Conservation (phyloP, 2,888 invertebrate genomes). For the Melieria picta region DNA sequence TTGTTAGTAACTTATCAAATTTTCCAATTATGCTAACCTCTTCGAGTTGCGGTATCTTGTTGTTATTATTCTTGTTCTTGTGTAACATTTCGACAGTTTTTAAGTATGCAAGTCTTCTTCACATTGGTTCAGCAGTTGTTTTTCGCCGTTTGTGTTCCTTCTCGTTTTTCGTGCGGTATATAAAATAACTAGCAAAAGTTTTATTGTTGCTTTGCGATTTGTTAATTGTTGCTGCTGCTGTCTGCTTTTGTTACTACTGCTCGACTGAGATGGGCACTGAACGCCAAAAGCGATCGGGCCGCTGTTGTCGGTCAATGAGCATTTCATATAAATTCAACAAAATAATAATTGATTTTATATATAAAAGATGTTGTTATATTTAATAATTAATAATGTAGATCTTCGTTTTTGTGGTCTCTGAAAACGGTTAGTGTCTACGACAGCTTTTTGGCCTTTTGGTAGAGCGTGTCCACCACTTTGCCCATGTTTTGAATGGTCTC, state of each 20-base stretch:
- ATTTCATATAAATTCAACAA: conserved; percentile 27
- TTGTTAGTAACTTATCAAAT: conserved; percentile 19
- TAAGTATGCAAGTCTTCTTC: too few relatives aligned
- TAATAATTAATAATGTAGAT: conserved; percentile 15
- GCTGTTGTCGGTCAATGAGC: not conserved
- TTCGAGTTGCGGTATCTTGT: not conserved
- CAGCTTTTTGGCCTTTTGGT: conserved; percentile 98
- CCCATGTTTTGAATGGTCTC: conserved; percentile 99
- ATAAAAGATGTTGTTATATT: conserved; percentile 8
- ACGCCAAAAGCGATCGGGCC: too few relatives aligned
- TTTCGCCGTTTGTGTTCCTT: not conserved
- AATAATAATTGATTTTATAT: conserved; percentile 18
- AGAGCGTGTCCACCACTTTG: conserved; percentile 98
- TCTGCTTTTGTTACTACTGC: not conserved
- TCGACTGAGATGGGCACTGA: too few relatives aligned
- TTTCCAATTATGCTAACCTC: conserved; percentile 8
- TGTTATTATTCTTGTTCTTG: conserved; percentile 14
- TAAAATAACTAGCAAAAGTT: conserved; percentile 20
- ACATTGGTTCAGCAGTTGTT: conserved; percentile 13
- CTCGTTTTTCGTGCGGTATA: not conserved
- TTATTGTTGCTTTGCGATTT: conserved; percentile 12
- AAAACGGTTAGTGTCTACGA: conserved; percentile 71
- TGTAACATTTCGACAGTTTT: conserved; percentile 1
- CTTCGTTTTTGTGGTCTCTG: conserved; percentile 1
- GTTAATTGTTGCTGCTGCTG: not conserved